Percentiles rank a stretch among this genome's conserved stretches.
Conservation (phyloP, 1,140 invertebrate genomes). For the Heliothis subflexa region DNA sequence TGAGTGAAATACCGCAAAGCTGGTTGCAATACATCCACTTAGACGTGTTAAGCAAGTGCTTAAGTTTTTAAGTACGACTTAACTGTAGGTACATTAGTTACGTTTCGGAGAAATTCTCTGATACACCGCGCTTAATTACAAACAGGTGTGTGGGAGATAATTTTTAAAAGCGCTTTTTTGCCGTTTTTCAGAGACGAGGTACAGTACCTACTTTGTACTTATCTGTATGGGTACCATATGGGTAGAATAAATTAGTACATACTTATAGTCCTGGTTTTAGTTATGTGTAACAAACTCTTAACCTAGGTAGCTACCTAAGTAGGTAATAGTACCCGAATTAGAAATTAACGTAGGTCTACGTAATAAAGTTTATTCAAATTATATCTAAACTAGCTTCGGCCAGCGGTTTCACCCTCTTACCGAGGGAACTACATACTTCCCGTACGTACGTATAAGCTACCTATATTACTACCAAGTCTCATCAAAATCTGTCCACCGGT, state of each 20-base stretch:
- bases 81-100: conserved; percentile 29
- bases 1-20: conserved; percentile 34
- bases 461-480: too few relatives aligned
- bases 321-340: too few relatives aligned
- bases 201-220: neutral
- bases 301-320: too few relatives aligned
- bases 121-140: conserved; percentile 11
- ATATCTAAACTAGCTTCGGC: too few relatives aligned
- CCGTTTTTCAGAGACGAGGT: neutral
- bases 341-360: too few relatives aligned
- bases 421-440: too few relatives aligned
- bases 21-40: conserved; percentile 49
- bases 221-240: too few relatives aligned
- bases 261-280: neutral
- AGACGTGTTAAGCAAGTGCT: conserved; percentile 48
- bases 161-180: conserved; percentile 5
- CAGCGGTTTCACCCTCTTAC: too few relatives aligned
- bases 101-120: conserved; percentile 28
- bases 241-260: too few relatives aligned
- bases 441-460: too few relatives aligned
- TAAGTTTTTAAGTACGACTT: conserved; percentile 38
- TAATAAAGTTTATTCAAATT: too few relatives aligned
- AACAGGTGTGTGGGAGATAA: conserved; percentile 34
- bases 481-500: too few relatives aligned
- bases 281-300: neutral